These are phyloP conservation scores for Rhinoraja longicauda DNA, from an alignment of 2,797 vertebrate species.

Conservation along the genomic window DNA sequence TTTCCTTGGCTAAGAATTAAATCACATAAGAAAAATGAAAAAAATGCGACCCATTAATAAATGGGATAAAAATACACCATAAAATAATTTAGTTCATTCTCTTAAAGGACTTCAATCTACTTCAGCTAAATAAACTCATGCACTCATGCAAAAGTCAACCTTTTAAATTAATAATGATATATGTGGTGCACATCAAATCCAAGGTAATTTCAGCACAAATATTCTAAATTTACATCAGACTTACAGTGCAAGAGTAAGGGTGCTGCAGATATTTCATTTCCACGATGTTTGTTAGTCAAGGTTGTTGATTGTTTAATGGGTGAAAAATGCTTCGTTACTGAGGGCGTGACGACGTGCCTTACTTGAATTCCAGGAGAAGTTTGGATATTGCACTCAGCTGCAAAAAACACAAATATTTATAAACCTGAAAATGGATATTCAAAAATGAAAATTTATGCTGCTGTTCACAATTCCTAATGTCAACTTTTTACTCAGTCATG, in stretches of 20 bases:
- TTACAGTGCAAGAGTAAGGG: constrained; percentile 90
- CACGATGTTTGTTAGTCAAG: constrained; percentile 94
- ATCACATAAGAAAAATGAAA: background rate
- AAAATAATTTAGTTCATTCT: background rate
- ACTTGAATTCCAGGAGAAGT: constrained; percentile 94
- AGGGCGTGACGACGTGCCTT: constrained; percentile 93
- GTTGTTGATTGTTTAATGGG: constrained; percentile 98
- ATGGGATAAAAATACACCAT: background rate
- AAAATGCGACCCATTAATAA: background rate
- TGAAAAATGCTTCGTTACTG: constrained; percentile 96
- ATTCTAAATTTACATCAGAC: constrained; percentile 43
- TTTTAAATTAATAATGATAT: constrained; percentile 5
- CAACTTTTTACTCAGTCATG: background rate
- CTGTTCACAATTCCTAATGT: background rate
- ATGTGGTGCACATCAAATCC: background rate
- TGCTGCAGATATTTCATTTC: constrained; percentile 93
- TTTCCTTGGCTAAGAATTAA: background rate
- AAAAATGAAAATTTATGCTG: background rate
- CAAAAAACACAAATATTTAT: constrained; percentile 39
- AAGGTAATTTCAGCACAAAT: background rate
- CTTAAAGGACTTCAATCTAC: background rate
- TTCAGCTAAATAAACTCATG: background rate
- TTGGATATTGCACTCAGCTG: constrained; percentile 96
- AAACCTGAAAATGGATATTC: constrained; percentile 44
- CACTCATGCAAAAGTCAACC: background rate